Conservation (phyloP, 1,140 invertebrate species). For the Tyrophagus putrescentiae region DNA sequence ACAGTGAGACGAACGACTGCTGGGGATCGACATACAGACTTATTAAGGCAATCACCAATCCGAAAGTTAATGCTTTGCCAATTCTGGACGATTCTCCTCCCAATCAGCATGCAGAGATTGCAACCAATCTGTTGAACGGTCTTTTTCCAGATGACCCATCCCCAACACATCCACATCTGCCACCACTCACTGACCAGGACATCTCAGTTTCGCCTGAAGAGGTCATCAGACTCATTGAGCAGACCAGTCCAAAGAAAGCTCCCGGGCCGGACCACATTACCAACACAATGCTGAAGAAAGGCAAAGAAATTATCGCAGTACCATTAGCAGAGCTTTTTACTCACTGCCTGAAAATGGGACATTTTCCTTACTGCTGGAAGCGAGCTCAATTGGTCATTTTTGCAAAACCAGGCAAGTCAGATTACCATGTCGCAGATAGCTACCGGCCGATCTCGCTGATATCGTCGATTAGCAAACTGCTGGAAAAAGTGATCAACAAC, state of each 20-base stretch:
- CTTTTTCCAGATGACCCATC: too few relatives aligned
- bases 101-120: too few relatives aligned
- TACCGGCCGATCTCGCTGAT: neutral
- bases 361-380: neutral
- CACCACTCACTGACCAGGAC: too few relatives aligned
- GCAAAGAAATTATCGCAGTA: neutral
- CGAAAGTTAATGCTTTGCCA: too few relatives aligned
- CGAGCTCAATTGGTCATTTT: neutral
- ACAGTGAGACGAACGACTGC: too few relatives aligned
- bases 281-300: neutral
- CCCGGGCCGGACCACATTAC: neutral
- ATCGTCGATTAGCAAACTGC: neutral
- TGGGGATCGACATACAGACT: too few relatives aligned
- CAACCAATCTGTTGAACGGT: too few relatives aligned
- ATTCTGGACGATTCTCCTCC: too few relatives aligned
- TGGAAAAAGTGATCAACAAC: neutral
- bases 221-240: too few relatives aligned
- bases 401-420: neutral
- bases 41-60: too few relatives aligned
- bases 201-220: too few relatives aligned
- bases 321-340: neutral
- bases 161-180: too few relatives aligned
- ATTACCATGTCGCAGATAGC: neutral
- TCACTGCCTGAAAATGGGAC: neutral
- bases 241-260: neutral